These are phyloP conservation scores for Chymomyza procnemis DNA, from an alignment of 2,888 invertebrate genomes.

Conservation along the genomic window DNA sequence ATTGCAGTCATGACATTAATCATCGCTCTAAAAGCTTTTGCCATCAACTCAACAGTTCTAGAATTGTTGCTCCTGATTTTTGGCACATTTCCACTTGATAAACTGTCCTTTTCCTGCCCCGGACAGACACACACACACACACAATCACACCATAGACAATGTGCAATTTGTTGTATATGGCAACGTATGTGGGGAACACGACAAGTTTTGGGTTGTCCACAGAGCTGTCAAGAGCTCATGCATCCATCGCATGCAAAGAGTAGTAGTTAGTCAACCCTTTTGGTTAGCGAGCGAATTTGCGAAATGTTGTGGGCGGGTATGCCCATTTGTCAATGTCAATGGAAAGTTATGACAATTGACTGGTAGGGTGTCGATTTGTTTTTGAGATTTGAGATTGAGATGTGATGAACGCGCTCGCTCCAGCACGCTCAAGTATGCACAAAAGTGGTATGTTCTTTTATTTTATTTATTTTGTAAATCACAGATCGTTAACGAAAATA, in stretches of 20 bases:
- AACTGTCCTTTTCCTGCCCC: conserved; percentile 30
- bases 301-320: not conserved
- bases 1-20: conserved; percentile 43
- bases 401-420: not conserved
- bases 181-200: conserved; percentile 28
- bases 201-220: conserved; percentile 67
- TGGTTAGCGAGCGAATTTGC: conserved; percentile 22
- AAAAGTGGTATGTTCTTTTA: not conserved
- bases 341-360: conserved; percentile 52
- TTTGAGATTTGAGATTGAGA: not conserved
- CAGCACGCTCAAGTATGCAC: conserved; percentile 58
- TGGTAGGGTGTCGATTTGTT: not conserved
- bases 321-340: conserved; percentile 44
- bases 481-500: not conserved
- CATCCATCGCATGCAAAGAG: conserved; percentile 40
- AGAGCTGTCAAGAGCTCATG: conserved; percentile 57
- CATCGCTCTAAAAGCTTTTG: conserved; percentile 34
- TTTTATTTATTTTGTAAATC: not conserved
- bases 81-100: conserved; percentile 56
- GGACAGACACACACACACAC: conserved; percentile 19
- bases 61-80: conserved; percentile 56
- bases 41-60: conserved; percentile 13
- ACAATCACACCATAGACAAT: conserved; percentile 9
- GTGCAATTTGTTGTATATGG: conserved; percentile 35
- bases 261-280: conserved; percentile 57